Base-by-base conservation (phyloP, 1,140 invertebrate species). In the Palaemon carinicauda region DNA sequence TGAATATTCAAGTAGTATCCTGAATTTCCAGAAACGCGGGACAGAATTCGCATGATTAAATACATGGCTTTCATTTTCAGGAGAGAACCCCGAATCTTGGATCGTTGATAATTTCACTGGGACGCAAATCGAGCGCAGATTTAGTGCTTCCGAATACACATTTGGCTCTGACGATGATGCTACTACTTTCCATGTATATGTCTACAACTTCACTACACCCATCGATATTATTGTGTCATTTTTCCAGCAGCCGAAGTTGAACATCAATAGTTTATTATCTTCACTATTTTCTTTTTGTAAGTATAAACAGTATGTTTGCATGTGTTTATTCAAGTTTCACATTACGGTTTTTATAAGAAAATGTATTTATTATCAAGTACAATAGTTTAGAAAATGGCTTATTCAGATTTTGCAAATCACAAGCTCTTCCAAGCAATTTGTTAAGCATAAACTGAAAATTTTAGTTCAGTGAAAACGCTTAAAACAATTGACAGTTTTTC, bases 281-380 rank as follows among this genome's bases (percentile, higher is more conserved):
- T 99, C 92, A 97, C 99, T 84, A 99, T 97, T 87, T 99, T 99
- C 93, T 98, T 97, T 24, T 97, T 97, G 94, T 97, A 93, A 94
- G 95, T 95, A 51, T 53, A 33, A 14, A 14, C n/a, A 12, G n/a
- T 31, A 19, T 78, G 7, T 78, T 54, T 52, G n/a, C n/a, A n/a
- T n/a, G n/a, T n/a, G n/a, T n/a, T n/a, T n/a, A n/a, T 33, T 15
- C 0, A 75, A 12, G 21, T 75, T 21, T 41, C 3, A 10, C n/a
- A n/a, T n/a, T n/a, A n/a, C n/a, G n/a, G n/a, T n/a, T n/a, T n/a
- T n/a, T n/a, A n/a, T n/a, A n/a, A n/a, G n/a, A n/a, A n/a, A n/a
- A n/a, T n/a, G n/a, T n/a, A n/a, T n/a, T n/a, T n/a, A n/a, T n/a
- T n/a, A n/a, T n/a, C n/a, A n/a, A n/a, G n/a, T n/a, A n/a, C n/a